These are phyloP conservation scores for Actinernus sp. DNA, from an alignment of 92 coral and sea anemone species.

Conservation along the genomic window DNA sequence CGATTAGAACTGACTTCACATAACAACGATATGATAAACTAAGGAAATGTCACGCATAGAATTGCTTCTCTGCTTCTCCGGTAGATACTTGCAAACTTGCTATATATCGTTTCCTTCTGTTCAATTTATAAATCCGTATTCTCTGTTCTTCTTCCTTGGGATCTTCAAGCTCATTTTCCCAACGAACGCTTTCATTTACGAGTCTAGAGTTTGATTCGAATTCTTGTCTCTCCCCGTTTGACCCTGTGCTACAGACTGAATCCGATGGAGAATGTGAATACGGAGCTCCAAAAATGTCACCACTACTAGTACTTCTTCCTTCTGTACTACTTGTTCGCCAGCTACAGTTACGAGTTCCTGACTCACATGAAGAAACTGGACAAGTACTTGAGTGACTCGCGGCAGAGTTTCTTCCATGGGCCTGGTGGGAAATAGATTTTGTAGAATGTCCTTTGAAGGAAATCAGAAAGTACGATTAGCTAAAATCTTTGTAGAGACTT, in stretches of 20 bases:
- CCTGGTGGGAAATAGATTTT: conserved; percentile 1
- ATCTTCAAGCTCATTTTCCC: conserved; percentile 66
- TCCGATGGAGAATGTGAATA: conserved; percentile 37
- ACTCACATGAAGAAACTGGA: conserved; percentile 13
- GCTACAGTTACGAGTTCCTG: conserved; percentile 18
- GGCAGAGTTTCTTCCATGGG: conserved; percentile 1
- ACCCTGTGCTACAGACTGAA: conserved; percentile 13
- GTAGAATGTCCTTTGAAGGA: conserved; percentile 5
- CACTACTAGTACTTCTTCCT: conserved; percentile 82
- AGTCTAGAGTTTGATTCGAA: conserved; percentile 1
- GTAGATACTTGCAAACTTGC: conserved; percentile 55
- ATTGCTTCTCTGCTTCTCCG: too few relatives aligned
- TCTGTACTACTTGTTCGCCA: conserved; percentile 64
- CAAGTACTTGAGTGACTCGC: conserved; percentile 9
- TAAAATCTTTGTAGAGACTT: not conserved
- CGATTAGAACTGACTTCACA: too few relatives aligned
- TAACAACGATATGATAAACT: too few relatives aligned
- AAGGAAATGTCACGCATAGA: too few relatives aligned
- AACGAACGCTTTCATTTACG: conserved; percentile 83
- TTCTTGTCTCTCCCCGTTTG: conserved; percentile 6
- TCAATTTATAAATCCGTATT: conserved; percentile 80
- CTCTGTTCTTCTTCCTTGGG: conserved; percentile 76
- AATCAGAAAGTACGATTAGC: not conserved
- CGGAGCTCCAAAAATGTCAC: conserved; percentile 48
- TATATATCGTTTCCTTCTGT: conserved; percentile 91